Evolutionary conservation across 2,797 vertebrate species (phyloP), one percentile per base, ranked within the genome.

Genomic region (Aselliscus stoliczkanus): DNA sequence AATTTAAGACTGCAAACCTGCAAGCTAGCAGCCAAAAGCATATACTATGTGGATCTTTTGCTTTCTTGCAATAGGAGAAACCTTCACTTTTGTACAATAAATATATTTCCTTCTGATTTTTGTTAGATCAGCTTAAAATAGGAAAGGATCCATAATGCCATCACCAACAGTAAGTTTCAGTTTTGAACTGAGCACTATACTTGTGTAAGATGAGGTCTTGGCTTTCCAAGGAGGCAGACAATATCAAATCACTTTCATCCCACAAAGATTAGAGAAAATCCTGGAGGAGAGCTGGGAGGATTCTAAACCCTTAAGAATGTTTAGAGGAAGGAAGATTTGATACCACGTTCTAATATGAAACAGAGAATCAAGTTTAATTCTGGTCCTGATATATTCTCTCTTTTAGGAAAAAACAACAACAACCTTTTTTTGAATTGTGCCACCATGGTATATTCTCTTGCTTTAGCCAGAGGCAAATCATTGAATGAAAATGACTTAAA

Each of bases 1-100:
- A 80, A 67, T 75, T 8, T 82, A 82, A 91, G 27, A 52, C 80
- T 94, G 84, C 54, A 92, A 97, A 94, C 29, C 65, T 42, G 37
- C 1, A 3, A 72, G 42, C 20, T 93, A 90, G 42, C 86, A n/a
- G 31, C 34, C 83, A n/a, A 82, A 96, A 88, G 67, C 14, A 52
- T 9, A 69, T 5, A 67, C 7, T n/a, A 11, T 20, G 11, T 34
- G 5, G n/a, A 52, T 44, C 73, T 52, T 9, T 27, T 81, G 29
- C 50, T 89, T 86, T 72, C 70, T 81, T 81, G 6, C 54, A 39
- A 21, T 12, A 69, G 42, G 62, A 91, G 42, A 67, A 91, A 81
- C 6, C 15, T 69, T 95, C 47, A n/a, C n/a, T 94, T 79, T 42
- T 15, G 60, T 14, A 54, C 9, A 37, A 31, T 25, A 82, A 52